phyloP scores from a whole-genome alignment of 2,113 vertebrate genomes.

The Lucifuga dentata region DNA sequence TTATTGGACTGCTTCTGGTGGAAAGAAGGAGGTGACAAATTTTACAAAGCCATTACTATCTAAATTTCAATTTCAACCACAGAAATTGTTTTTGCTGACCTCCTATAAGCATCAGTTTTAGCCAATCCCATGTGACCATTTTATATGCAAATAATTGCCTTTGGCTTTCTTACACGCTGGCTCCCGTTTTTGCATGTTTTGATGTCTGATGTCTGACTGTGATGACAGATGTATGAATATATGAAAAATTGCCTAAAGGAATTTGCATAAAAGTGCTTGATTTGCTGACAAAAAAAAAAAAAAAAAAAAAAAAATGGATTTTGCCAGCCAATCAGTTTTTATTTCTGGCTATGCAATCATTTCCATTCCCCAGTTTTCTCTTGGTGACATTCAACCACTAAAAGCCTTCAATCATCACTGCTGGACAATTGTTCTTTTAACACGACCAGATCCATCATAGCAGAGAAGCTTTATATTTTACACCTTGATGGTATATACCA shows the following conservation, averaged over 20 bases:
- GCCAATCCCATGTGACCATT: constrained; percentile 54
- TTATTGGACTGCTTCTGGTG: neutral
- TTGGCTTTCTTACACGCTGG: constrained; percentile 44
- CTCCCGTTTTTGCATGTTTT: constrained; percentile 50
- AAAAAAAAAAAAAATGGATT: too few species aligned
- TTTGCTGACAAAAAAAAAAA: constrained; percentile 63
- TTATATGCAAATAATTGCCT: constrained; percentile 59
- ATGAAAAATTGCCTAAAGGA: constrained; percentile 65
- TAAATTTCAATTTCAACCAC: constrained; percentile 9
- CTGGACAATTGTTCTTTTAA: constrained; percentile 57
- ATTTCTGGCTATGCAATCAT: constrained; percentile 67
- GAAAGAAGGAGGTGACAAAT: constrained; percentile 5
- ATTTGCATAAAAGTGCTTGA: constrained; percentile 75
- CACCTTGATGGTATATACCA: constrained; percentile 23
- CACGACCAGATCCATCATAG: constrained; percentile 46
- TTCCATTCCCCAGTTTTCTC: constrained; percentile 52
- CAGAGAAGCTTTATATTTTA: constrained; percentile 46
- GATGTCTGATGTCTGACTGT: constrained; percentile 61
- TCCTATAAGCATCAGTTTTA: constrained; percentile 50
- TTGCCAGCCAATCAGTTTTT: constrained; percentile 67
- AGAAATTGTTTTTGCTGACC: constrained; percentile 9
- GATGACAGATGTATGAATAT: constrained; percentile 69
- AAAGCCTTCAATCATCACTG: constrained; percentile 59
- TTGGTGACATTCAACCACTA: constrained; percentile 23
- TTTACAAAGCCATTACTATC: constrained; percentile 19